Evolutionary conservation across 1,140 invertebrate species (phyloP).

Genomic region (Drosophila ananassae): DNA sequence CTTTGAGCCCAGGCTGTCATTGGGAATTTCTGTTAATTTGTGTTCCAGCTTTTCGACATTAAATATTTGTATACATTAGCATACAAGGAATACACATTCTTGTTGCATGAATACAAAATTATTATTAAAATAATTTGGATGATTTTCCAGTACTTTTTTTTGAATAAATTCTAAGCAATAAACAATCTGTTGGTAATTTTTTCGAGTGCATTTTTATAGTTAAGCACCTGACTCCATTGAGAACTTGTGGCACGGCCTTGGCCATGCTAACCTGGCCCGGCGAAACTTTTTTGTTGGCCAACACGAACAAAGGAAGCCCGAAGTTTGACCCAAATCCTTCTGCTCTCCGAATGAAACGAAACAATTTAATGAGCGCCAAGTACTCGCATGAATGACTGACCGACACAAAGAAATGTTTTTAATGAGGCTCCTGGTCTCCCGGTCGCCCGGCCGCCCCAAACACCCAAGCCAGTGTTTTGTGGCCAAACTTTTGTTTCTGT

Average conservation of each 20-base stretch:
- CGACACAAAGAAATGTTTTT: slow-evolving; percentile 53
- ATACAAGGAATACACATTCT: background rate
- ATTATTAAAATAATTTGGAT: too few relatives aligned
- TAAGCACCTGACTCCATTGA: slow-evolving; percentile 13
- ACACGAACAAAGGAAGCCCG: slow-evolving; percentile 2
- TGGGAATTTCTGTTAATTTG: slow-evolving; percentile 68
- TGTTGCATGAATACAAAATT: too few relatives aligned
- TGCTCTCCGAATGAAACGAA: slow-evolving; percentile 38
- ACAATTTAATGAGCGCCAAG: slow-evolving; percentile 68
- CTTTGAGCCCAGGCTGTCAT: slow-evolving; percentile 39
- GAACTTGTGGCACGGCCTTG: slow-evolving; percentile 26
- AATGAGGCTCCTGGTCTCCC: slow-evolving; percentile 35
- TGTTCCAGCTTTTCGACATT: slow-evolving; percentile 26
- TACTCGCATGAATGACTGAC: slow-evolving; percentile 41
- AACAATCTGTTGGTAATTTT: background rate
- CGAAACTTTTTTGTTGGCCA: slow-evolving; percentile 51
- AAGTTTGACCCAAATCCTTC: slow-evolving; percentile 36
- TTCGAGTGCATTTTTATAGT: background rate
- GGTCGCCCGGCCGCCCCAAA: background rate
- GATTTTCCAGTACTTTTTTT: background rate
- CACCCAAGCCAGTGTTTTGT: slow-evolving; percentile 9
- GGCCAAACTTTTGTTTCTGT: slow-evolving; percentile 36
- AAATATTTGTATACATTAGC: slow-evolving; percentile 26
- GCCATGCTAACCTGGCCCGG: slow-evolving; percentile 46
- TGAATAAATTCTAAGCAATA: background rate